Percentiles rank a stretch among this genome's conserved stretches.
These are phyloP conservation scores for Panthera tigris DNA, from an alignment of 2,113 vertebrate genomes.

Conservation along the genomic window DNA sequence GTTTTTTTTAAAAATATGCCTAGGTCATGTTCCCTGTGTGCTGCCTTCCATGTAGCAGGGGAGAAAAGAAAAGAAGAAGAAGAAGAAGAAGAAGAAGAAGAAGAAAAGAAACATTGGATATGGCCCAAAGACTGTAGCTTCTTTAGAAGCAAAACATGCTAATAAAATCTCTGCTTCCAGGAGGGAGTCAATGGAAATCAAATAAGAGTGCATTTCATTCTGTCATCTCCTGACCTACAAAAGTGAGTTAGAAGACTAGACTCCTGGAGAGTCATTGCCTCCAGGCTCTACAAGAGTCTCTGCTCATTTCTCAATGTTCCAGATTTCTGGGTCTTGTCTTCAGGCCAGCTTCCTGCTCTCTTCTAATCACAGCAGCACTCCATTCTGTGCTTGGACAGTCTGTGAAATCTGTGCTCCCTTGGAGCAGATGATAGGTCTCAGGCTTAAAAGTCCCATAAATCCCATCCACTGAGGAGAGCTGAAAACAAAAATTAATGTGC, in stretches of 20 bases:
- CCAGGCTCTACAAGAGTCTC: background rate
- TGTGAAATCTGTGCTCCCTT: background rate
- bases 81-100: background rate
- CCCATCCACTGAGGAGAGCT: background rate
- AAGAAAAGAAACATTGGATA: background rate
- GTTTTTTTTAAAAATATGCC: background rate
- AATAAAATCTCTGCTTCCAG: constrained; percentile 53
- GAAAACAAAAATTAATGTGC: background rate
- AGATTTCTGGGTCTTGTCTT: background rate
- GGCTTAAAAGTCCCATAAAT: background rate
- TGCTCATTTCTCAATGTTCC: constrained; percentile 12
- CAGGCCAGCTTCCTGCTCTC: background rate
- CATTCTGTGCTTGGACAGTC: background rate
- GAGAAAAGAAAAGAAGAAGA: background rate
- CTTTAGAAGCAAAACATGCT: constrained; percentile 40
- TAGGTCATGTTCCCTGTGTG: background rate
- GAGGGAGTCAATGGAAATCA: background rate
- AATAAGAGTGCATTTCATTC: constrained; percentile 35
- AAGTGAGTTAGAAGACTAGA: constrained; percentile 34
- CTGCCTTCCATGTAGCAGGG: background rate
- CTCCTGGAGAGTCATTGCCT: constrained; percentile 3
- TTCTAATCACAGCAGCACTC: background rate
- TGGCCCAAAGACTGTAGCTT: constrained; percentile 50
- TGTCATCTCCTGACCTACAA: constrained; percentile 68
- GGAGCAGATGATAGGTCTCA: background rate